These are phyloP conservation scores for Toxonevra muliebris DNA, from an alignment of 2,888 invertebrate species.

Conservation along the genomic window DNA sequence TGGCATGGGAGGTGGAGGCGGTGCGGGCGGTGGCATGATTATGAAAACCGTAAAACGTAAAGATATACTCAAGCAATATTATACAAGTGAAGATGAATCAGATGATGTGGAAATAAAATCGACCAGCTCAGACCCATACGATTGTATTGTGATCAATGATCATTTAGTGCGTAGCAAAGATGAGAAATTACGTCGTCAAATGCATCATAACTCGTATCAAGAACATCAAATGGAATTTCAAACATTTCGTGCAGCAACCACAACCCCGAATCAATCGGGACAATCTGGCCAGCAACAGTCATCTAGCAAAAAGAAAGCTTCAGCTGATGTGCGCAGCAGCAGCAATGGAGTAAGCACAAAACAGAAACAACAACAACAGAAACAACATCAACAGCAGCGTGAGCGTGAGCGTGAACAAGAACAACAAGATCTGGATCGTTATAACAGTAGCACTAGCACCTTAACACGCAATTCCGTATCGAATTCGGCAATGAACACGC, in stretches of 20 bases:
- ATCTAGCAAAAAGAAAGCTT: conserved; percentile 10
- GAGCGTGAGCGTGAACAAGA: conserved; percentile 45
- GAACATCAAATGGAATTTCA: conserved; percentile 66
- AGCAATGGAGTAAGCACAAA: conserved; percentile 48
- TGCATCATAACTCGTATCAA: conserved; percentile 65
- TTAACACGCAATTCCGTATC: conserved; percentile 46
- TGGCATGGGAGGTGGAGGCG: conserved; percentile 63
- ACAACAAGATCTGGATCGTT: conserved; percentile 55
- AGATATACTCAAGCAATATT: conserved; percentile 78
- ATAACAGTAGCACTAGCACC: conserved; percentile 39
- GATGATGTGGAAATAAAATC: conserved; percentile 67
- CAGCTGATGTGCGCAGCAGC: conserved; percentile 17
- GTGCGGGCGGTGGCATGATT: conserved; percentile 70
- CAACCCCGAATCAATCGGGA: conserved; percentile 54
- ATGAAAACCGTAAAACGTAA: conserved; percentile 79
- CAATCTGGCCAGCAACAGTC: neutral
- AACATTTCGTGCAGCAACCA: conserved; percentile 65
- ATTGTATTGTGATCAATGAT: conserved; percentile 86
- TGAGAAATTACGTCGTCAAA: conserved; percentile 62
- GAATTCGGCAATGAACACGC: conserved; percentile 62
- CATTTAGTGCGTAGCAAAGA: conserved; percentile 67
- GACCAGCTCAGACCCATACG: conserved; percentile 78
- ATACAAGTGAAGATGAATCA: conserved; percentile 71
- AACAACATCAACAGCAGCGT: conserved; percentile 66
- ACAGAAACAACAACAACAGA: conserved; percentile 66